These are phyloP conservation scores for Drosophila rufa DNA, from an alignment of 1,140 invertebrate species.

Conservation along the genomic window DNA sequence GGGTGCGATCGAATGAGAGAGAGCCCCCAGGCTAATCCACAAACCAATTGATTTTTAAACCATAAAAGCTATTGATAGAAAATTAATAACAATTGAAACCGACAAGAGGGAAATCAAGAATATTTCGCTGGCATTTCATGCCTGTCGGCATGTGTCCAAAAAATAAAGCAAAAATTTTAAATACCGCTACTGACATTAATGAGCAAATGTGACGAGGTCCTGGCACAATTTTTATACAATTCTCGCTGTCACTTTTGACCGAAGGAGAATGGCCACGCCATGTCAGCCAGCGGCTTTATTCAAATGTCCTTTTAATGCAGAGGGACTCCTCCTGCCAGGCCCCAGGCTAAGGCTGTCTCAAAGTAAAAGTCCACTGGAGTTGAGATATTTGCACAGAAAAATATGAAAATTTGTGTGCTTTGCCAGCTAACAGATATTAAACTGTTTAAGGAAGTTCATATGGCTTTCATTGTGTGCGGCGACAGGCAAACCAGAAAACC, in stretches of 20 bases:
- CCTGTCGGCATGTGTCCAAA: conserved; percentile 29
- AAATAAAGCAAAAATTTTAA: conserved; percentile 14
- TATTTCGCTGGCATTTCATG: conserved; percentile 42
- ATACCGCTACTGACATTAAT: conserved; percentile 57
- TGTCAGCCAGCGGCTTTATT: conserved; percentile 16
- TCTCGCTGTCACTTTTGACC: conserved; percentile 55
- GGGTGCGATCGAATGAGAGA: conserved; percentile 9
- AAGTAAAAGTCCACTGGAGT: background rate
- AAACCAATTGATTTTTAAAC: conserved; percentile 7
- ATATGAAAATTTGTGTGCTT: conserved; percentile 9
- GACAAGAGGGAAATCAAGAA: background rate
- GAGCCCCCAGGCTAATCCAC: conserved; percentile 27
- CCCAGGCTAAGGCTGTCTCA: background rate
- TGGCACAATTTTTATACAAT: background rate
- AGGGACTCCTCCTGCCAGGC: background rate
- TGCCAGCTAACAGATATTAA: background rate
- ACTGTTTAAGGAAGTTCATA: background rate
- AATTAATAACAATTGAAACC: conserved; percentile 44
- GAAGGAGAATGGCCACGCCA: conserved; percentile 12
- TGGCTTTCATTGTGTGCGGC: background rate
- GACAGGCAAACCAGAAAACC: conserved; percentile 4
- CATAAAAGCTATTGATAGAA: conserved; percentile 21
- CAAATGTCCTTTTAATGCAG: conserved; percentile 3
- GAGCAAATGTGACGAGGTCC: conserved; percentile 59
- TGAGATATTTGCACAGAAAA: conserved; percentile 16